Evolutionary conservation across 2,113 vertebrate genomes (phyloP).

Genomic region (Colinus virginianus): DNA sequence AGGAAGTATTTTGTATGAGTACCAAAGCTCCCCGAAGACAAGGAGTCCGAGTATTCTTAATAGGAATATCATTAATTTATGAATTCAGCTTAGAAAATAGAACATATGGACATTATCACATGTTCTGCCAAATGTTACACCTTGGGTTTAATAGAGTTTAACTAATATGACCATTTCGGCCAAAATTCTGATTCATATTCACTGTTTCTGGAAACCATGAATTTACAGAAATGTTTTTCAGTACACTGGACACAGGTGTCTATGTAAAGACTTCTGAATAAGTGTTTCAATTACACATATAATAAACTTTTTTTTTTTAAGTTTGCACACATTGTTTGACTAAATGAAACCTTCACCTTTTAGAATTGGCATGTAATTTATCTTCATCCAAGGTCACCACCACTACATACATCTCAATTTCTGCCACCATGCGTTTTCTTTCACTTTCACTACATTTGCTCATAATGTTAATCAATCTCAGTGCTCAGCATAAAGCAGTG

Average conservation of each 20-base stretch:
- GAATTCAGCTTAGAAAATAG: background rate
- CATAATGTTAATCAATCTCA: background rate
- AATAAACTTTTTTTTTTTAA: background rate
- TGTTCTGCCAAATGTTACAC: background rate
- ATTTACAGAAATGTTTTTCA: background rate
- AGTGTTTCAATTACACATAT: background rate
- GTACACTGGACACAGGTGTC: background rate
- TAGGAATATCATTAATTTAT: background rate
- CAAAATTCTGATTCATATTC: background rate
- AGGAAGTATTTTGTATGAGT: background rate
- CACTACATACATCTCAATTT: background rate
- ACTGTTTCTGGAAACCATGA: background rate
- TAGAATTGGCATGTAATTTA: background rate
- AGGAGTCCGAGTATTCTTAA: background rate
- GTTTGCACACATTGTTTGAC: rapidly evolving
- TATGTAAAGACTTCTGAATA: background rate
- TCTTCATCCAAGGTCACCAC: background rate
- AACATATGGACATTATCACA: background rate
- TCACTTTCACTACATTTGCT: rapidly evolving
- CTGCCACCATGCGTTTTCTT: background rate
- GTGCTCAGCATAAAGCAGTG: background rate
- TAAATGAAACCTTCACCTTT: rapidly evolving
- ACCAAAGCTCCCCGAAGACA: background rate
- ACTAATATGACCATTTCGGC: rapidly evolving
- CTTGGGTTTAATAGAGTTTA: background rate